These are phyloP conservation scores for Tetrax tetrax DNA, from an alignment of 2,113 vertebrate species.

Conservation along the genomic window DNA sequence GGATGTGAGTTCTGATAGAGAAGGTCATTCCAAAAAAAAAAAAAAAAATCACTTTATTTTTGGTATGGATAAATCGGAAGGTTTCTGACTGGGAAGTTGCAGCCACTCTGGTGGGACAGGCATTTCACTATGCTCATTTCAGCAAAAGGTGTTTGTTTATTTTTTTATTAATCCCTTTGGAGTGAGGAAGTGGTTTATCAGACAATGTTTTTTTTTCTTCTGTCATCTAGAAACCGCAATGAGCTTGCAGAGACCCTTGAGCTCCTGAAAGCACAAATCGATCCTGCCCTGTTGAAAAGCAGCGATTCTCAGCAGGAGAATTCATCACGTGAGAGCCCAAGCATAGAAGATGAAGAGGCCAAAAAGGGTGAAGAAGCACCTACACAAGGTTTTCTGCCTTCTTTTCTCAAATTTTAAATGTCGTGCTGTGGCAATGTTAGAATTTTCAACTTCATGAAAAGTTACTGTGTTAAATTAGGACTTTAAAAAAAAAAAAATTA, in stretches of 20 bases:
- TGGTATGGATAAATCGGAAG: neutral
- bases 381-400: slow-evolving; percentile 75
- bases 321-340: slow-evolving; percentile 79
- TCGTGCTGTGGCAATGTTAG: neutral
- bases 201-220: neutral
- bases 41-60: neutral
- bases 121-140: neutral
- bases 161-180: neutral
- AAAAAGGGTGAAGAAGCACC: slow-evolving; percentile 75
- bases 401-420: slow-evolving; percentile 22
- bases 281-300: slow-evolving; percentile 83
- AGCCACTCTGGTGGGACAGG: neutral
- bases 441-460: neutral
- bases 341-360: slow-evolving; percentile 76
- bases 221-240: slow-evolving; percentile 84
- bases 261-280: slow-evolving; percentile 91
- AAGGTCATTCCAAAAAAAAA: neutral
- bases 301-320: slow-evolving; percentile 73
- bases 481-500: neutral
- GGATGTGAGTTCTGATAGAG: neutral
- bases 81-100: neutral
- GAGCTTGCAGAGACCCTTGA: slow-evolving; percentile 94
- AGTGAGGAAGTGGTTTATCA: neutral
- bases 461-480: neutral
- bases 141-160: neutral